phyloP scores from a whole-genome alignment of 2,113 vertebrate species.

The Nipponia nippon region DNA sequence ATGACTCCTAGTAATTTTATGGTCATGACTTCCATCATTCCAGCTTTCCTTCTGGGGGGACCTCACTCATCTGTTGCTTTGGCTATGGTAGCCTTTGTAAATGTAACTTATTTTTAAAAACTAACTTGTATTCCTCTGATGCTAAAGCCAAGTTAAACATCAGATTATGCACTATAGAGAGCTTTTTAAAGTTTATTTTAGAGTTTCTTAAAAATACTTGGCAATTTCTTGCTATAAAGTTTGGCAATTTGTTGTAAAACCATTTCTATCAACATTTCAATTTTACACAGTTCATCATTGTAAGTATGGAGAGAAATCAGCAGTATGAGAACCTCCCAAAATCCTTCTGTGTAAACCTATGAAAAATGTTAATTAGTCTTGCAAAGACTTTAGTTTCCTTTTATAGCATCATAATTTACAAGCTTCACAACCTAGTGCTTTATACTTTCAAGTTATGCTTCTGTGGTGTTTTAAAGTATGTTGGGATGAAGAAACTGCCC shows the following conservation, averaged over 20 bases:
- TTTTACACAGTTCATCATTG: background rate
- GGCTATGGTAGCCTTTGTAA: background rate
- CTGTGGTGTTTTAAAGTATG: background rate
- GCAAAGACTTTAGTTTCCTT: background rate
- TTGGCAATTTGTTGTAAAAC: background rate
- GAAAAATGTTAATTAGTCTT: conserved; percentile 13
- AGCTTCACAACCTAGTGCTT: background rate
- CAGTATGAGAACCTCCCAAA: background rate
- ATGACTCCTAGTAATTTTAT: background rate
- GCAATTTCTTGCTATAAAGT: background rate
- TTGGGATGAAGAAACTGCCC: background rate
- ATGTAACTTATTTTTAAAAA: background rate
- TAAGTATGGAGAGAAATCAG: background rate
- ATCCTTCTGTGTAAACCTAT: background rate
- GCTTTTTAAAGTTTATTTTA: background rate
- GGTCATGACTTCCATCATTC: background rate
- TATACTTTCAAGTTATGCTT: background rate
- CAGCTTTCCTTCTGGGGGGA: background rate
- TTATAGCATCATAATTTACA: background rate
- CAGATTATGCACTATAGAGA: background rate
- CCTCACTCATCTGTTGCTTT: background rate
- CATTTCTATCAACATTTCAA: background rate
- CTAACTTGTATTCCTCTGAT: background rate
- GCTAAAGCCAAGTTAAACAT: background rate
- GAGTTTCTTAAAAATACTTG: background rate